A percentile compares a stretch with the other conserved stretches of the same genome.
These are phyloP conservation scores for Microtus richardsoni DNA, from an alignment of 2,113 vertebrate genomes.

Conservation along the genomic window DNA sequence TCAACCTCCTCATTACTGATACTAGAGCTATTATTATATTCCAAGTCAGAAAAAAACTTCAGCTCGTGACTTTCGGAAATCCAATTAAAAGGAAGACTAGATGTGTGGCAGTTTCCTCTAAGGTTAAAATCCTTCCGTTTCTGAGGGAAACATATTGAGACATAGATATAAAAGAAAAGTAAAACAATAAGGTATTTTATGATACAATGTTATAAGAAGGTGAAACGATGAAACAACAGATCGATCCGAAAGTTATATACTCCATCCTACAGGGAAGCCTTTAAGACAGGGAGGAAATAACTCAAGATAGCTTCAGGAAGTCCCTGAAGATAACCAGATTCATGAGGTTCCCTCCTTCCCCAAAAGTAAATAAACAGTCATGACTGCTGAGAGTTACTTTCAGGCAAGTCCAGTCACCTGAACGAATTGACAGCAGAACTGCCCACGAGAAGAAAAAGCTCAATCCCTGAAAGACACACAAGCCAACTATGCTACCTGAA, in stretches of 20 bases:
- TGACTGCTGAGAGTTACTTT: neutral
- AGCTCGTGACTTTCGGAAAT: neutral
- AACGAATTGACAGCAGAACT: neutral
- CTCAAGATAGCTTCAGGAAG: neutral
- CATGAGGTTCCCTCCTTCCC: neutral
- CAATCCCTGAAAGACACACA: neutral
- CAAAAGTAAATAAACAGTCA: neutral
- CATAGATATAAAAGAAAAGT: neutral
- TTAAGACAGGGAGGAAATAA: neutral
- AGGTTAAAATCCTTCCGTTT: neutral
- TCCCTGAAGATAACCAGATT: neutral
- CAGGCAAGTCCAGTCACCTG: neutral
- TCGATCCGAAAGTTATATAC: neutral
- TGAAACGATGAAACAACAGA: neutral
- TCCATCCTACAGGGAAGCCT: neutral
- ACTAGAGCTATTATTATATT: neutral
- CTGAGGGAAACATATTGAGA: neutral
- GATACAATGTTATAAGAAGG: neutral
- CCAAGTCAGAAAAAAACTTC: slow-evolving; percentile 39
- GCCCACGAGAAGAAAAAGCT: neutral
- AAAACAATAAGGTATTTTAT: neutral
- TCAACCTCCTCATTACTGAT: slow-evolving; percentile 8
- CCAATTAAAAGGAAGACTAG: slow-evolving; percentile 31
- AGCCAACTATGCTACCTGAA: neutral
- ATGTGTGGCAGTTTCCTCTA: neutral